A percentile compares a stretch with the other conserved stretches of the same genome.
Evolutionary conservation across 2,113 vertebrate species (phyloP).

Genomic region (Mixornis gularis): DNA sequence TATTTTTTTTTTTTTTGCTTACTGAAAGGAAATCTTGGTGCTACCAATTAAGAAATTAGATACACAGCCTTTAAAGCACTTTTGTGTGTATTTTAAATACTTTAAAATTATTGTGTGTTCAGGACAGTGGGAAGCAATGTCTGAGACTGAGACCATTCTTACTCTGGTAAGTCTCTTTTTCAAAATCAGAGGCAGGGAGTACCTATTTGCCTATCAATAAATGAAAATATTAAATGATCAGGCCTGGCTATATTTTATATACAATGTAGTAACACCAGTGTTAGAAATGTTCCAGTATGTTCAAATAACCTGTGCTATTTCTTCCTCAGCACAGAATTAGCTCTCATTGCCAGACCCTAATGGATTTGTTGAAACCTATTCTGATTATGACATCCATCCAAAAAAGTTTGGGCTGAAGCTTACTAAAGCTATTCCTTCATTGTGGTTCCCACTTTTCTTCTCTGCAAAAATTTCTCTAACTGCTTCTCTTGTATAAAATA

Average conservation of each 20-base stretch:
- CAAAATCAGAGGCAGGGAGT: not conserved
- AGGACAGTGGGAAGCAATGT: rapidly evolving
- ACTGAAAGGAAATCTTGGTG: not conserved
- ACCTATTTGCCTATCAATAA: not conserved
- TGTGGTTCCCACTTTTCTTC: not conserved
- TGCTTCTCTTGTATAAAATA: not conserved
- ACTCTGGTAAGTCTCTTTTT: not conserved
- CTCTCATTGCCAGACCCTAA: not conserved
- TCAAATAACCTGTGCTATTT: not conserved
- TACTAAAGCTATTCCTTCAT: not conserved
- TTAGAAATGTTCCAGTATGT: not conserved
- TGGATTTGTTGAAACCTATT: not conserved
- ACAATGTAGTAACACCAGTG: not conserved
- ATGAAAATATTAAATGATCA: not conserved
- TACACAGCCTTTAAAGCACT: not conserved
- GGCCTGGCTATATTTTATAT: not conserved
- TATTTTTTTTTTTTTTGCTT: not conserved
- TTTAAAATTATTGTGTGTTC: not conserved
- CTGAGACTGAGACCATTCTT: not conserved
- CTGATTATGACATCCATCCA: not conserved
- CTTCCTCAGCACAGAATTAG: not conserved
- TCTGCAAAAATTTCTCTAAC: not conserved
- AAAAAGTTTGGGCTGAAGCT: not conserved
- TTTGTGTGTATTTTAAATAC: not conserved
- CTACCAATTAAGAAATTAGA: not conserved